Conservation (phyloP, 2,797 vertebrate species). For the Etheostoma nigrum region DNA sequence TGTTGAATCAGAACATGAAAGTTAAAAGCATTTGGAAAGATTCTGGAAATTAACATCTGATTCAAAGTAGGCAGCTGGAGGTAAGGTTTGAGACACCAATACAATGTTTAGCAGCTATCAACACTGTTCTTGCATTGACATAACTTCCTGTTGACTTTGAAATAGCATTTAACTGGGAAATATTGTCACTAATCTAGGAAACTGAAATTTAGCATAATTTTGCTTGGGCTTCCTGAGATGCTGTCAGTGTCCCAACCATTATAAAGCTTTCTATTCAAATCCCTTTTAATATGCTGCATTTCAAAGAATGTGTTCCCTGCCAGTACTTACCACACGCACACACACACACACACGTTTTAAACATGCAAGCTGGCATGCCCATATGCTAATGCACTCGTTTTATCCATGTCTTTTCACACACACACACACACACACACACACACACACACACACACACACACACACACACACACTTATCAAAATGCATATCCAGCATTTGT, state of each 20-base stretch:
- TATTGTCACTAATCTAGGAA: conserved; percentile 22
- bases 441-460: neutral
- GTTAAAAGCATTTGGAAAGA: neutral
- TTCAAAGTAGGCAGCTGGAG: neutral
- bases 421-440: conserved; percentile 16
- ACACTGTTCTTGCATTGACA: neutral
- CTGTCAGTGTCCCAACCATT: conserved; percentile 7
- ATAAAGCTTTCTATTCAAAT: conserved; percentile 25
- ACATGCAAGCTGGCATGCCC: conserved; percentile 32
- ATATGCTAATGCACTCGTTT: conserved; percentile 52
- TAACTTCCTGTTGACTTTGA: conserved; percentile 21
- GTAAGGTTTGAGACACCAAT: neutral
- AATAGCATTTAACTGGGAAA: conserved; percentile 22
- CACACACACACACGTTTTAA: conserved; percentile 23
- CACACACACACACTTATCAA: conserved; percentile 45
- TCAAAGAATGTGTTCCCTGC: conserved; percentile 27
- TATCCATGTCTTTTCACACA: conserved; percentile 23
- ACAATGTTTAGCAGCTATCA: no score
- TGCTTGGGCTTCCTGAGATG: neutral
- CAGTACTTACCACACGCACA: neutral
- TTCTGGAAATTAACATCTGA: conserved; percentile 9
- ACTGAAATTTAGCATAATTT: conserved; percentile 38
- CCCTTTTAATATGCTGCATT: conserved; percentile 6
- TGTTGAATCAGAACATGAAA: neutral
- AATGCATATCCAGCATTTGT: conserved; percentile 56